A percentile compares a stretch with the other conserved stretches of the same genome.
Evolutionary conservation across 2,113 vertebrate species (phyloP).

Genomic region (Sapayoa aenigma): DNA sequence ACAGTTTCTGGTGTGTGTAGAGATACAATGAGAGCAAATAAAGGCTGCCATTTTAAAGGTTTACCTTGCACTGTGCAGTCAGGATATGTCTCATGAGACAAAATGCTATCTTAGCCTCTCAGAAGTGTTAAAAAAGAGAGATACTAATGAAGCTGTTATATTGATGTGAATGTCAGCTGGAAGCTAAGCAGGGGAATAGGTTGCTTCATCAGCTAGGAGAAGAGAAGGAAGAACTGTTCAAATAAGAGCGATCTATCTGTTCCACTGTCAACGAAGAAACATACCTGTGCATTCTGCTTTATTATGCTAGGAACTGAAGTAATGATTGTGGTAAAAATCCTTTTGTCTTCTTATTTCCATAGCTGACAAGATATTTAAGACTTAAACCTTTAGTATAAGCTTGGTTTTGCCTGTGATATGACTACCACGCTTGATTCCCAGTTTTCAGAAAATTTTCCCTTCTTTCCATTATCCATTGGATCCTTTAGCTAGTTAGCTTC

Average conservation of each 20-base stretch:
- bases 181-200: conserved; percentile 37
- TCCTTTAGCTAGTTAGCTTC: background rate
- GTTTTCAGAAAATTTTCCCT: background rate
- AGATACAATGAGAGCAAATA: background rate
- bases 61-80: background rate
- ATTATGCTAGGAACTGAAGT: background rate
- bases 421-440: background rate
- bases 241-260: background rate
- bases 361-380: background rate
- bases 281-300: background rate
- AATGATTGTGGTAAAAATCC: background rate
- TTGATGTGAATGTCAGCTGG: conserved; percentile 7
- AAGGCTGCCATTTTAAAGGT: background rate
- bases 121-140: conserved; percentile 23
- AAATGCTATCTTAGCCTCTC: background rate
- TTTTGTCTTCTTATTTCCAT: background rate
- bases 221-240: background rate
- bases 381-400: background rate
- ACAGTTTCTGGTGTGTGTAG: background rate
- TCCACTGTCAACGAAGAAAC: background rate
- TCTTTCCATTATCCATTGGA: background rate
- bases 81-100: background rate
- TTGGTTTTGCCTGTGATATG: background rate
- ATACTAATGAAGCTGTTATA: conserved; percentile 47
- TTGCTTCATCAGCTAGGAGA: background rate